These are phyloP conservation scores for Hesperophylax magnus DNA, from an alignment of 1,140 invertebrate species.

Conservation along the genomic window DNA sequence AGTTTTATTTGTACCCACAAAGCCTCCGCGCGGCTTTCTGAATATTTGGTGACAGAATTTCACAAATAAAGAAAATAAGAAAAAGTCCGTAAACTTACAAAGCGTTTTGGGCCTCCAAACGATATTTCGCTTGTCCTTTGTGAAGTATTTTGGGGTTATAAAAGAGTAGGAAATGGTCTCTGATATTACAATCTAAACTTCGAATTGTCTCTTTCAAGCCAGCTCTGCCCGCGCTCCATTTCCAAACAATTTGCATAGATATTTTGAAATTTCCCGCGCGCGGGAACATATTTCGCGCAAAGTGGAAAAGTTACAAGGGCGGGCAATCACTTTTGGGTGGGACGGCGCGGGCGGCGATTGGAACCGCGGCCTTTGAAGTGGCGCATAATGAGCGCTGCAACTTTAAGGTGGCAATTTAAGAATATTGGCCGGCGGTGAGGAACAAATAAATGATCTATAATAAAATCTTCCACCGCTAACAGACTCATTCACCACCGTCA, in stretches of 20 bases:
- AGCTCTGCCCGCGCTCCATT: conserved; percentile 26
- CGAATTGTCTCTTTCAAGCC: conserved; percentile 54
- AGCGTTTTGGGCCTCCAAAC: background rate
- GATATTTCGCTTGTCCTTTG: background rate
- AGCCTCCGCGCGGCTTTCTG: too few relatives aligned
- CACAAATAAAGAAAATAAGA: background rate
- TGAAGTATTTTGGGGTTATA: conserved; percentile 7
- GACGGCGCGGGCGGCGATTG: conserved; percentile 44
- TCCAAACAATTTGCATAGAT: conserved; percentile 56
- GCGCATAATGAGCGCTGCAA: conserved; percentile 33
- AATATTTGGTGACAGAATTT: background rate
- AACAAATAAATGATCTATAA: conserved; percentile 7
- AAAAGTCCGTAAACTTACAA: background rate
- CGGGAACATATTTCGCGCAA: conserved; percentile 45
- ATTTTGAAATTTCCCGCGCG: conserved; percentile 56
- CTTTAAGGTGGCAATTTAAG: background rate
- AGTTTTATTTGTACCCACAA: too few relatives aligned
- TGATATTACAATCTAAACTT: conserved; percentile 58
- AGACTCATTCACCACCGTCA: too few relatives aligned
- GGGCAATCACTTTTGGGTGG: conserved; percentile 51
- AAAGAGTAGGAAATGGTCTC: conserved; percentile 44
- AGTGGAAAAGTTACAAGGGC: conserved; percentile 57
- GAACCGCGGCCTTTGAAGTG: conserved; percentile 35
- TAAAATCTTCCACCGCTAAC: background rate
- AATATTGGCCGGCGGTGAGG: conserved; percentile 10